Percentiles rank a stretch among this genome's conserved stretches.
Evolutionary conservation across 1,140 invertebrate species (phyloP).

Genomic region (Pseudomyrmex flavicornis): DNA sequence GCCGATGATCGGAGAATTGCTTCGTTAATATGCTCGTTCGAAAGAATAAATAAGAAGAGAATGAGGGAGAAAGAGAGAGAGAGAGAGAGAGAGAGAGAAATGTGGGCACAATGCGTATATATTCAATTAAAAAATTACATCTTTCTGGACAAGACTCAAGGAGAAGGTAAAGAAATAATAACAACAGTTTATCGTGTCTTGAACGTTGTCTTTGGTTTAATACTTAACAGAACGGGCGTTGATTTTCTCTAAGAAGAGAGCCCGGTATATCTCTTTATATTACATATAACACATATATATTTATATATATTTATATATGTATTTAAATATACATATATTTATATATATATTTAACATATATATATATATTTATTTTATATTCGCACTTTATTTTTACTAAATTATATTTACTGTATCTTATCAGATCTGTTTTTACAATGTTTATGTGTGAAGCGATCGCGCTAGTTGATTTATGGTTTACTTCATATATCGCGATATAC

Average conservation of each 20-base stretch:
- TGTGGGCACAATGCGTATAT: not conserved
- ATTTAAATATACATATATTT: slow-evolving; percentile 22
- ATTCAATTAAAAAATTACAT: slow-evolving; percentile 7
- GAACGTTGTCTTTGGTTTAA: slow-evolving; percentile 83
- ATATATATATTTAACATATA: slow-evolving; percentile 76
- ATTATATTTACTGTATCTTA: slow-evolving; percentile 63
- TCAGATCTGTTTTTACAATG: slow-evolving; percentile 70
- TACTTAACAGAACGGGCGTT: slow-evolving; percentile 78
- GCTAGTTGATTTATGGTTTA: slow-evolving; percentile 14
- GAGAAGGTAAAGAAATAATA: slow-evolving; percentile 25
- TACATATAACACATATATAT: slow-evolving; percentile 77
- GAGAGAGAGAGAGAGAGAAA: not conserved
- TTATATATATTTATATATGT: slow-evolving; percentile 74
- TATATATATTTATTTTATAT: slow-evolving; percentile 70
- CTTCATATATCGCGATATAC: slow-evolving; percentile 8
- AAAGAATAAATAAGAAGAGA: slow-evolving; percentile 4
- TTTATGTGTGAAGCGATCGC: slow-evolving; percentile 57
- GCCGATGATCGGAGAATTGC: slow-evolving; percentile 38
- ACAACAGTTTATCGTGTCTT: slow-evolving; percentile 36
- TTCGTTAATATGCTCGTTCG: slow-evolving; percentile 19
- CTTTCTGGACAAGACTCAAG: not conserved
- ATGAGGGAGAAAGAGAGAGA: too few species aligned
- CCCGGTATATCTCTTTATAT: slow-evolving; percentile 64
- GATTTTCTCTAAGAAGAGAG: slow-evolving; percentile 45
- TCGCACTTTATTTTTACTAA: slow-evolving; percentile 55